A percentile compares a stretch with the other conserved stretches of the same genome.
Evolutionary conservation across 2,888 invertebrate species (phyloP).

Genomic region (Scaptomyza tumidula): DNA sequence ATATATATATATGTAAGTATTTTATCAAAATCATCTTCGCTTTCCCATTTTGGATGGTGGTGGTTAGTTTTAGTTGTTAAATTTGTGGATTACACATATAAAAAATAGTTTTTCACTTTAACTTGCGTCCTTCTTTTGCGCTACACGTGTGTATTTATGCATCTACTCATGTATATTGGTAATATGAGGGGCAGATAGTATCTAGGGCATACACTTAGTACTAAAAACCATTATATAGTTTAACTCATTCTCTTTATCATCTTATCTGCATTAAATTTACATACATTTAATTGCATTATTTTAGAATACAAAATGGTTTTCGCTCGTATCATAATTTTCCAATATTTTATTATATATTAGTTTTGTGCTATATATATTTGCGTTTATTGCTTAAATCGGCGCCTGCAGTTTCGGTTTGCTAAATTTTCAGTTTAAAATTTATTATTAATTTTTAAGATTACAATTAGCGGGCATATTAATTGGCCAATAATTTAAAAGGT

Average conservation of each 20-base stretch:
- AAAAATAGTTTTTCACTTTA: slow-evolving; percentile 59
- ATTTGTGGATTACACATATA: slow-evolving; percentile 73
- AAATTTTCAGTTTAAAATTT: slow-evolving; percentile 19
- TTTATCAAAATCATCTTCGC: slow-evolving; percentile 52
- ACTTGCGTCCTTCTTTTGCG: slow-evolving; percentile 32
- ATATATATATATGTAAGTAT: slow-evolving; percentile 56
- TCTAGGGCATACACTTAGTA: slow-evolving; percentile 52
- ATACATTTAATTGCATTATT: slow-evolving; percentile 41
- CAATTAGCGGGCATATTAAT: slow-evolving; percentile 40
- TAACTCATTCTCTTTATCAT: slow-evolving; percentile 33
- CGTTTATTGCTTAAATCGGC: slow-evolving; percentile 59
- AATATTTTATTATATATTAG: slow-evolving; percentile 19
- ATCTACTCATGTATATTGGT: slow-evolving; percentile 24
- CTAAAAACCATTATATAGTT: slow-evolving; percentile 73
- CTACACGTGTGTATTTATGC: slow-evolving; percentile 37
- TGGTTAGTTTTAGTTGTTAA: slow-evolving; percentile 55
- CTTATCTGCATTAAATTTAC: slow-evolving; percentile 37
- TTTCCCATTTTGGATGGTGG: slow-evolving; percentile 48
- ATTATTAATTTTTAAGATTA: slow-evolving; percentile 33
- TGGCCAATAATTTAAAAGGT: slow-evolving; percentile 26
- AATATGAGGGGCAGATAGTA: slow-evolving; percentile 29
- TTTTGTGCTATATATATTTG: slow-evolving; percentile 53
- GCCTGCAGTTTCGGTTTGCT: slow-evolving; percentile 31
- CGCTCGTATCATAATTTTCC: slow-evolving; percentile 32
- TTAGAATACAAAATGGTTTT: slow-evolving; percentile 66